These are phyloP conservation scores for Tachysurus fulvidraco DNA, from an alignment of 2,113 vertebrate genomes.

Conservation along the genomic window DNA sequence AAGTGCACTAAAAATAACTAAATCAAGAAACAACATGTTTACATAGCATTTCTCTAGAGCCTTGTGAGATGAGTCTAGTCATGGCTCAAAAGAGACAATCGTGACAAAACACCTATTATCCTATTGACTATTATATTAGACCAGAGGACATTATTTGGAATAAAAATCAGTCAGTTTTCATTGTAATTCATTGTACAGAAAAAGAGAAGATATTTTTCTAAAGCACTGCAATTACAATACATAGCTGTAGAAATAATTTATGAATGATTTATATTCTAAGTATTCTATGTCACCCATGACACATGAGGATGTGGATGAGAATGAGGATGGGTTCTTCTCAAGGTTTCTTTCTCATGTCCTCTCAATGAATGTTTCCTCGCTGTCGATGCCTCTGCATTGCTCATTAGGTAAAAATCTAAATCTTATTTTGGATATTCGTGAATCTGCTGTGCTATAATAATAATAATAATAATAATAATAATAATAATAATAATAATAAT, in stretches of 20 bases:
- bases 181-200: background rate
- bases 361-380: background rate
- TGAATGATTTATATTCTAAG: background rate
- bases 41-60: background rate
- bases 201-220: background rate
- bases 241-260: background rate
- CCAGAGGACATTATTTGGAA: background rate
- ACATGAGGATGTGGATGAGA: too few relatives aligned
- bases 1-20: background rate
- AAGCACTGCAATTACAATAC: background rate
- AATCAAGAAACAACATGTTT: background rate
- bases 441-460: background rate
- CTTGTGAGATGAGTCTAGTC: background rate
- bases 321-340: background rate
- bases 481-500: too few relatives aligned
- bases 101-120: background rate
- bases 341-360: background rate
- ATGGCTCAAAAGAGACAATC: background rate
- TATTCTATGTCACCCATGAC: background rate
- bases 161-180: background rate
- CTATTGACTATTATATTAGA: background rate
- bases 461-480: background rate
- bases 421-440: background rate
- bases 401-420: background rate
- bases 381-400: background rate